phyloP scores from a whole-genome alignment of 2,797 vertebrate species.

The Gambelia wislizenii region DNA sequence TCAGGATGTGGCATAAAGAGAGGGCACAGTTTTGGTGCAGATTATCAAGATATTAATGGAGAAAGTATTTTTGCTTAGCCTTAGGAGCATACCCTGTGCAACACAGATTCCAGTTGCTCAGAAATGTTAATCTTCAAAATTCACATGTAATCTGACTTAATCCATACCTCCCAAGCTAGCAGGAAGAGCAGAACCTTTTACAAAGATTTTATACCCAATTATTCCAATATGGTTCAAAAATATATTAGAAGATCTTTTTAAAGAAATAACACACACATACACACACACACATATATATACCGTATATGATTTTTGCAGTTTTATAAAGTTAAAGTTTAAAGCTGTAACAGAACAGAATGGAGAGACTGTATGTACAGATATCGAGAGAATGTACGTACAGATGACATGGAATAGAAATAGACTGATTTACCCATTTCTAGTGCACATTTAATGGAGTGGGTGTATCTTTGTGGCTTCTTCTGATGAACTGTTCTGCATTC shows the following conservation, averaged over 20 bases:
- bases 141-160: not conserved
- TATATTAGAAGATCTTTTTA: not conserved
- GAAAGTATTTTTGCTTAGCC: no score
- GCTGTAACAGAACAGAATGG: not conserved
- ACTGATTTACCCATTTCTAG: not conserved
- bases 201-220: not conserved
- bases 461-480: not conserved
- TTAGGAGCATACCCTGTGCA: no score
- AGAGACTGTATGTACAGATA: no score
- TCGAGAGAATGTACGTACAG: not conserved
- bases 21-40: no score
- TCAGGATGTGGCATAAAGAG: no score
- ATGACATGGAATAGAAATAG: not conserved
- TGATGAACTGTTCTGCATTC: not conserved
- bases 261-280: not conserved
- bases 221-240: not conserved
- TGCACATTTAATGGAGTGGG: not conserved
- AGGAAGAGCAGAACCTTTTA: not conserved
- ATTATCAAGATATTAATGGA: no score
- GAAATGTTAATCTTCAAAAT: no score
- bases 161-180: not conserved
- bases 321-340: not conserved
- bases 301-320: no score
- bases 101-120: no score
- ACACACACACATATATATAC: no score